A percentile compares a stretch with the other conserved stretches of the same genome.
These are phyloP conservation scores for Eretmocerus hayati DNA, from an alignment of 2,888 invertebrate species.

Conservation along the genomic window DNA sequence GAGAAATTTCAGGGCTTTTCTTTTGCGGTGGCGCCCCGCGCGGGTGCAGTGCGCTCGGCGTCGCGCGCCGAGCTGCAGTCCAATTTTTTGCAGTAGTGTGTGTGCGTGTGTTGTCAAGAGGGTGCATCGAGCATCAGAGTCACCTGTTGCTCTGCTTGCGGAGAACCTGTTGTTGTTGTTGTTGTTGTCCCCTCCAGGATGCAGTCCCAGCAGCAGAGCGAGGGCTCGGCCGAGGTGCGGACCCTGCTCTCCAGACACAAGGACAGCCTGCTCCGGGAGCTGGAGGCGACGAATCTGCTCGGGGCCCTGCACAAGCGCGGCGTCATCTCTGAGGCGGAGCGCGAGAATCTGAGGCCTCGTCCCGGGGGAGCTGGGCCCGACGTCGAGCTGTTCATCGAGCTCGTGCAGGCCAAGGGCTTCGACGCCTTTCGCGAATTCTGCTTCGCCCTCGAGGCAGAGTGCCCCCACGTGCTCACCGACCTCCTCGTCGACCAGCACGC, in stretches of 20 bases:
- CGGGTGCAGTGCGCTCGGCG: not conserved
- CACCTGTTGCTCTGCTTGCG: not conserved
- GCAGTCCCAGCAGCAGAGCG: slow-evolving; percentile 12
- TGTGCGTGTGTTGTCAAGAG: too few relatives aligned
- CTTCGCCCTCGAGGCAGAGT: slow-evolving; percentile 37
- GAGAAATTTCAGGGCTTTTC: too few relatives aligned
- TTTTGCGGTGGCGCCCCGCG: too few relatives aligned
- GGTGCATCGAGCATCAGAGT: not conserved
- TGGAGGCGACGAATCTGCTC: slow-evolving; percentile 57
- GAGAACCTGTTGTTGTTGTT: not conserved
- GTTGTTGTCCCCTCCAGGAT: not conserved
- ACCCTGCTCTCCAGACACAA: slow-evolving; percentile 58
- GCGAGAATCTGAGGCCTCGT: slow-evolving; percentile 46
- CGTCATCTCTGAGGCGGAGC: slow-evolving; percentile 56
- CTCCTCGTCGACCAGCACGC: slow-evolving; percentile 37
- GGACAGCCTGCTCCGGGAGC: slow-evolving; percentile 56
- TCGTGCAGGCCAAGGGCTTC: slow-evolving; percentile 37
- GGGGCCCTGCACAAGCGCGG: slow-evolving; percentile 60
- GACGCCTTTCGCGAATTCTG: slow-evolving; percentile 39
- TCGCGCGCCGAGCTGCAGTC: not conserved
- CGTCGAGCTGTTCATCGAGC: slow-evolving; percentile 37
- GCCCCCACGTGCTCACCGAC: slow-evolving; percentile 36
- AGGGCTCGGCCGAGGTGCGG: slow-evolving; percentile 50
- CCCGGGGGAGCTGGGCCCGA: slow-evolving; percentile 22
- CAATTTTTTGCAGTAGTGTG: not conserved